Conservation (phyloP, 1,140 invertebrate genomes). For the Coelopa frigida region DNA sequence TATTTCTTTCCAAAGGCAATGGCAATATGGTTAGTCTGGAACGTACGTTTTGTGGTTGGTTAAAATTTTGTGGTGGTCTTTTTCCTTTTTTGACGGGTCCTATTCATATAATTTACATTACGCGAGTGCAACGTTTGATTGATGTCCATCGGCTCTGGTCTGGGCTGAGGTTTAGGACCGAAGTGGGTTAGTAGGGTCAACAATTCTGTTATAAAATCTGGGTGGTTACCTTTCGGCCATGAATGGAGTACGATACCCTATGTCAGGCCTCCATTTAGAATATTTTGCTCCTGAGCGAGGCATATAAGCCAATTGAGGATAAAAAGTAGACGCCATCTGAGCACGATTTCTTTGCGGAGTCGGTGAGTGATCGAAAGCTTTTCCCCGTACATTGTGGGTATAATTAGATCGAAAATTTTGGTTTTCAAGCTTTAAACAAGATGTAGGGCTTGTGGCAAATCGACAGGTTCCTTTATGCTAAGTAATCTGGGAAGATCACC, state of each 20-base stretch:
- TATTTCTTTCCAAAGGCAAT: too few species aligned
- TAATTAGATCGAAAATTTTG: conserved; percentile 4
- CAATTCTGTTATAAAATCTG: too few species aligned
- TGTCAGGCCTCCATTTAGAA: too few species aligned
- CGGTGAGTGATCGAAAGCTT: too few species aligned
- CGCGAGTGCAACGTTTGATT: conserved; percentile 11
- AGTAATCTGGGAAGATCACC: conserved; percentile 11
- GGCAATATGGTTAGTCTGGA: conserved; percentile 4
- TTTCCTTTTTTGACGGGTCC: conserved; percentile 4
- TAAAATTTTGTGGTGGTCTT: conserved; percentile 5
- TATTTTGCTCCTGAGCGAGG: too few species aligned
- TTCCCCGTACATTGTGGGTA: too few species aligned
- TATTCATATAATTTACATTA: conserved; percentile 17
- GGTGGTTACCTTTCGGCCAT: too few species aligned
- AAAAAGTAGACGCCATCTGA: too few species aligned
- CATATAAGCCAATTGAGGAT: too few species aligned
- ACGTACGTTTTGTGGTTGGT: not conserved
- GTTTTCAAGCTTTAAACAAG: conserved; percentile 17
- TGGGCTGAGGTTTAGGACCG: conserved; percentile 8
- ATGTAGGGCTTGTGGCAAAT: conserved; percentile 17
- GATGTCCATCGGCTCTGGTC: conserved; percentile 16
- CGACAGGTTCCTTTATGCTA: conserved; percentile 14
- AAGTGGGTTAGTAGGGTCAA: too few species aligned
- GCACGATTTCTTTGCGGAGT: too few species aligned
- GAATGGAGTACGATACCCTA: too few species aligned